Evolutionary conservation across 2,888 invertebrate genomes (phyloP).

Genomic region (Leucophenga montana): DNA sequence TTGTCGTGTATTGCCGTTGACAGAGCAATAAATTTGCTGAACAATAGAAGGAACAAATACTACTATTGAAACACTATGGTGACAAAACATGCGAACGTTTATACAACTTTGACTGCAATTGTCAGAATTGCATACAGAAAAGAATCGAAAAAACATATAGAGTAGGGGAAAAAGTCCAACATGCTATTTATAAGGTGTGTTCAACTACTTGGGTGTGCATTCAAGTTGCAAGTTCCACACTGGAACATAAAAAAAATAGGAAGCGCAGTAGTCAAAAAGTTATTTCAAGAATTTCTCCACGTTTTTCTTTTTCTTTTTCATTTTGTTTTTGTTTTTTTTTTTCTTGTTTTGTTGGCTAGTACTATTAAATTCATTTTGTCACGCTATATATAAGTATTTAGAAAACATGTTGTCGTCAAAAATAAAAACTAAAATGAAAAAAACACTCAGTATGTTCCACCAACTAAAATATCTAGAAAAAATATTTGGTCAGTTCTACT

Average conservation of each 20-base stretch:
- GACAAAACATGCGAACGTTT: slow-evolving; percentile 13
- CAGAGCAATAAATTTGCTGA: slow-evolving; percentile 67
- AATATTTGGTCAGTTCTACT: too few species aligned
- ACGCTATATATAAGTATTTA: neutral
- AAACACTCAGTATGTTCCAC: too few species aligned
- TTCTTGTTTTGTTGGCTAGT: neutral
- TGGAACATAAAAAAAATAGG: too few species aligned
- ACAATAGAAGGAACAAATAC: slow-evolving; percentile 24
- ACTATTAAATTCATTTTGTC: slow-evolving; percentile 7
- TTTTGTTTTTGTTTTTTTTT: neutral
- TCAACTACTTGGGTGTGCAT: neutral
- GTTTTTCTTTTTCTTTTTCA: neutral
- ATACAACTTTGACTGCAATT: neutral
- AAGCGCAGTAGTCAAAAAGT: neutral
- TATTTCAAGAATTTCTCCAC: neutral
- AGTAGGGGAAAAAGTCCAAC: neutral
- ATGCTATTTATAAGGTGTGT: neutral
- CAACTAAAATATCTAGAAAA: too few species aligned
- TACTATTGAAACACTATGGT: slow-evolving; percentile 2
- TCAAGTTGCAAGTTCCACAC: neutral
- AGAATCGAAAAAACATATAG: too few species aligned
- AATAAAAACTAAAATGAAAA: neutral
- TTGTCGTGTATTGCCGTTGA: slow-evolving; percentile 67
- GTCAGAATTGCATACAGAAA: neutral
- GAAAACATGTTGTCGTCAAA: neutral